phyloP scores from a whole-genome alignment of 1,140 invertebrate genomes.

The Drosophila sp. region DNA sequence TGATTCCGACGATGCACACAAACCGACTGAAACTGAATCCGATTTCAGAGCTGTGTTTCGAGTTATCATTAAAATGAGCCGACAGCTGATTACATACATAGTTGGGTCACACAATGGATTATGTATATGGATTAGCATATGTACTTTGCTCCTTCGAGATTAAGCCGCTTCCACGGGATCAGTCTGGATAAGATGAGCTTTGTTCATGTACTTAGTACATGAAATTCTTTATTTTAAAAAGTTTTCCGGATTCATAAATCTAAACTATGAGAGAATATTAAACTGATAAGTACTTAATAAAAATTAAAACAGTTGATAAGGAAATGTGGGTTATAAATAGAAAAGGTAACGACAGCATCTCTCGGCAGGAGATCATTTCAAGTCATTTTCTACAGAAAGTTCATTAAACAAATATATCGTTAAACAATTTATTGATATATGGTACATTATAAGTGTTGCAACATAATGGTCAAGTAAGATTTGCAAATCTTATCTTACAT shows the following conservation, averaged over 20 bases:
- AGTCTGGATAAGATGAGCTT: slow-evolving; percentile 22
- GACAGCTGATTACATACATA: slow-evolving; percentile 18
- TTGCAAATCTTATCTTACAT: no score
- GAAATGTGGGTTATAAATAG: not conserved
- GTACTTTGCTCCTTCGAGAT: slow-evolving; percentile 43
- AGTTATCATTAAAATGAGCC: slow-evolving; percentile 41
- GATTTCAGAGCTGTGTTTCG: slow-evolving; percentile 27
- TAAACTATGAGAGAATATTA: not conserved
- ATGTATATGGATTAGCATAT: slow-evolving; percentile 12
- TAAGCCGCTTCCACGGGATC: slow-evolving; percentile 6
- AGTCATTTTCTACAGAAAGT: no score
- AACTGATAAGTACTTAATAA: not conserved
- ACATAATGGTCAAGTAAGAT: no score
- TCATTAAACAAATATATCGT: no score
- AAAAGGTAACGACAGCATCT: not conserved
- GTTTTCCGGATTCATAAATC: not conserved
- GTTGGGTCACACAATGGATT: slow-evolving; percentile 10
- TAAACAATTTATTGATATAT: no score
- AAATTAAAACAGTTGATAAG: not conserved
- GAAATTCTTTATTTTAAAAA: not conserved
- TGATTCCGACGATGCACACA: slow-evolving; percentile 46
- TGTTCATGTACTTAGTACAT: not conserved
- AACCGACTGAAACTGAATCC: slow-evolving; percentile 61
- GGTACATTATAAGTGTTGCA: no score
- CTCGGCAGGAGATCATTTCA: not conserved